These are phyloP conservation scores for Clavelina lepadiformis DNA, from an alignment of 23 tunicate genomes.

Conservation along the genomic window DNA sequence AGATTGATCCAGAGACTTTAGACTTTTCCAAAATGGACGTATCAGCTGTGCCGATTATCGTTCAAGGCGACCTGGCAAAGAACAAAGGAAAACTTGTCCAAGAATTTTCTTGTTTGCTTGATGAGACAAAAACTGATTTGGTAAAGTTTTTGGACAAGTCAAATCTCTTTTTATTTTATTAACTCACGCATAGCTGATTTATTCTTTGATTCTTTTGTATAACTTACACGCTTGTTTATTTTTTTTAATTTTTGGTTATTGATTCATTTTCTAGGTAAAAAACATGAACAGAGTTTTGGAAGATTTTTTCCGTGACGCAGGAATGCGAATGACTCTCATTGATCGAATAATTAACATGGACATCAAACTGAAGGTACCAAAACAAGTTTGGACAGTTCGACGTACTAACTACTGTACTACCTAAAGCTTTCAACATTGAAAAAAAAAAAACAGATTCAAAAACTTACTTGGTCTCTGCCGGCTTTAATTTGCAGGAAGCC, in stretches of 20 bases:
- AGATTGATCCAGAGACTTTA: constrained; percentile 1
- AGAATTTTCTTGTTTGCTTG: constrained; percentile 1
- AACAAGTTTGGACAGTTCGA: neutral
- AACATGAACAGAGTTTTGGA: constrained; percentile 6
- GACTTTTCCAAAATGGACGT: constrained; percentile 7
- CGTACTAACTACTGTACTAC: too few species aligned
- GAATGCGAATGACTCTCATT: constrained; percentile 7
- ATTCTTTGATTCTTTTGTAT: neutral
- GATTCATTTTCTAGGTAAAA: neutral
- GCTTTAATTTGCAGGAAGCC: too few species aligned
- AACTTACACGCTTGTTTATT: neutral
- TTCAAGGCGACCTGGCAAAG: constrained; percentile 6
- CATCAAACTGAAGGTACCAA: constrained; percentile 7
- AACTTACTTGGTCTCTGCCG: too few species aligned
- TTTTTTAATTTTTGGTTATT: neutral
- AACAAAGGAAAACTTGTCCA: constrained; percentile 1
- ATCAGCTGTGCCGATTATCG: constrained; percentile 6
- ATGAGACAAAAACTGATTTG: neutral
- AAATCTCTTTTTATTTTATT: too few species aligned
- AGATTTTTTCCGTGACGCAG: constrained; percentile 4
- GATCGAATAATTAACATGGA: constrained; percentile 6
- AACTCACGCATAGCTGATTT: too few species aligned
- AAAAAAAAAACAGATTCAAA: too few species aligned
- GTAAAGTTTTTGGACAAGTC: too few species aligned
- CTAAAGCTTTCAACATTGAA: too few species aligned